Base-by-base conservation (phyloP, 1,140 invertebrate species). In the Zaprionus camerounensis region DNA sequence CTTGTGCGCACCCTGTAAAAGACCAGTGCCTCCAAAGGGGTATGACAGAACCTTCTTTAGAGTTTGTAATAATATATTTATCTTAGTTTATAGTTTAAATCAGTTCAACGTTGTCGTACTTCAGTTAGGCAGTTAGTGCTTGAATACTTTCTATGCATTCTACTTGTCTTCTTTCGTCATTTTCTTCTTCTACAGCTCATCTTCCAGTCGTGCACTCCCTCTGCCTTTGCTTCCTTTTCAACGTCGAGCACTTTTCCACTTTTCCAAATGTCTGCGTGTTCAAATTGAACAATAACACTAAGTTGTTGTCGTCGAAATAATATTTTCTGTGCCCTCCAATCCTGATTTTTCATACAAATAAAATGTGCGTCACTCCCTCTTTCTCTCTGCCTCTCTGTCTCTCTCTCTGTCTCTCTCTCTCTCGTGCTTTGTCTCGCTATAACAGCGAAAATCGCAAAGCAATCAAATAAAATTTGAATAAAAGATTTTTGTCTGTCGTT, bases 381-480 rank as follows among this genome's bases (percentile, higher is more conserved):
- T 17, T 17, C 17, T 17, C 17, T 17, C 17, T 17, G 0, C 17
- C 17, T 17, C 17, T n/a, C 5, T n/a, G 51, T 51, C 28, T 67
- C 57, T 67, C 28, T 44, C 31, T 57, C 9, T 5, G 26, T 5
- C 26, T 63, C 20, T 44, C 2, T 49, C 28, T 34, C 57, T 55
- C 24, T 17, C 31, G 15, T 28, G 31, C n/a, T 41, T 46, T 71
- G 65, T 64, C 67, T 24, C 22, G 17, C 74, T 64, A 81, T 78
- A 79, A 84, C 82, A 71, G 82, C 71, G 82, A 90, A 90, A 84
- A 90, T 90, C 85, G 85, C 85, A 90, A 90, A 90, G 85, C 85
- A 90, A 90, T 90, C 85, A 90, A 90, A 90, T 90, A 90, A 90
- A 85, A 90, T 90, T 90, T 90, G 85, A 90, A 90, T 90, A 90